Percentiles rank a stretch among this genome's conserved stretches.
phyloP scores from a whole-genome alignment of 2,797 vertebrate genomes.

The Acanthornis magna region DNA sequence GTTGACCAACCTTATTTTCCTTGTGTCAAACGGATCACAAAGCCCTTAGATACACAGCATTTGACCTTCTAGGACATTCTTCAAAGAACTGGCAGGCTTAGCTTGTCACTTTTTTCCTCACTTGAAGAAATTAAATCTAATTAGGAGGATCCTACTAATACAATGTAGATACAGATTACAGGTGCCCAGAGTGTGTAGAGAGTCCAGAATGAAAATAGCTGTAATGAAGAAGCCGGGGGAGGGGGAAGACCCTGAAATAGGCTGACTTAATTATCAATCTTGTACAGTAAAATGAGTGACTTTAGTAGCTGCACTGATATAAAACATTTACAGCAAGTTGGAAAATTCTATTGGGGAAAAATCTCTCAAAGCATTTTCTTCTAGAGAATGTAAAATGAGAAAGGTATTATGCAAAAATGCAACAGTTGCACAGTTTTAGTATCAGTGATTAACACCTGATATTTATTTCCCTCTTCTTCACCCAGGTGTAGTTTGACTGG shows the following conservation, averaged over 20 bases:
- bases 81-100: constrained; percentile 27
- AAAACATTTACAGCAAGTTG: constrained; percentile 6
- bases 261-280: background rate
- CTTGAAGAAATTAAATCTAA: constrained; percentile 46
- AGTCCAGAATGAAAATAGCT: constrained; percentile 16
- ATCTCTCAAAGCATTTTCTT: background rate
- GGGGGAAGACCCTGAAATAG: background rate
- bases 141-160: constrained; percentile 7
- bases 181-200: background rate
- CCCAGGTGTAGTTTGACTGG: background rate
- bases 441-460: background rate
- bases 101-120: background rate
- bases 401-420: background rate
- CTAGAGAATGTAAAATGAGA: background rate
- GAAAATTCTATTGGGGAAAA: background rate
- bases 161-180: background rate
- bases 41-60: background rate
- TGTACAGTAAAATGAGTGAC: background rate
- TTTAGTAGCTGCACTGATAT: background rate
- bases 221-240: background rate
- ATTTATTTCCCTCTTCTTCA: background rate
- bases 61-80: constrained; percentile 17
- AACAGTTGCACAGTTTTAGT: background rate
- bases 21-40: background rate
- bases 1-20: constrained; percentile 5